phyloP scores from a whole-genome alignment of 2,888 invertebrate species.

The Neoascia interrupta region DNA sequence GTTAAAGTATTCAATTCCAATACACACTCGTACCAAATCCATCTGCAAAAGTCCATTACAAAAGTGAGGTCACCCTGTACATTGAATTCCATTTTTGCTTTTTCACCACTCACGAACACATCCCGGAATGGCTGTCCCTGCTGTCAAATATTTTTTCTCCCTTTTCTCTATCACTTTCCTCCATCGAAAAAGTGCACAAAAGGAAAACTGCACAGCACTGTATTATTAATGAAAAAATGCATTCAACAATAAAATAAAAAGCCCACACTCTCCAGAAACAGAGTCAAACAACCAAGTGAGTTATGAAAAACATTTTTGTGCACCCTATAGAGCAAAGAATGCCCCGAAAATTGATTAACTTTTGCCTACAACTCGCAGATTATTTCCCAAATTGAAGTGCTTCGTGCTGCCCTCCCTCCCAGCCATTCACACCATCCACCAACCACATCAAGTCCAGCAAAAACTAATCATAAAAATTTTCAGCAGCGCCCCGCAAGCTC shows the following conservation, averaged over 20 bases:
- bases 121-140: neutral
- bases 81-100: conserved; percentile 18
- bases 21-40: no score
- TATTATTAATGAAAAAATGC: conserved; percentile 34
- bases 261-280: conserved; percentile 12
- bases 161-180: conserved; percentile 42
- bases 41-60: no score
- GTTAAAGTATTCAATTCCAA: no score
- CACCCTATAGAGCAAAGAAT: neutral
- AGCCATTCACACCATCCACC: conserved; percentile 4
- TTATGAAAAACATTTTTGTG: neutral
- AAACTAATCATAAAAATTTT: conserved; percentile 50
- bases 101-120: conserved; percentile 20
- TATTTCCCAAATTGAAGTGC: conserved; percentile 55
- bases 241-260: conserved; percentile 44
- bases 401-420: conserved; percentile 50
- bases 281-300: conserved; percentile 35
- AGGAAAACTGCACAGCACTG: conserved; percentile 42
- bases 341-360: neutral
- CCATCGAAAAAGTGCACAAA: conserved; percentile 58
- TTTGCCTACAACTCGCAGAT: conserved; percentile 26
- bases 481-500: neutral
- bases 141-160: conserved; percentile 42
- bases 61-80: no score
- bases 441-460: conserved; percentile 41